Conservation (phyloP, 2,113 vertebrate genomes). For the Pituophis catenifer region DNA sequence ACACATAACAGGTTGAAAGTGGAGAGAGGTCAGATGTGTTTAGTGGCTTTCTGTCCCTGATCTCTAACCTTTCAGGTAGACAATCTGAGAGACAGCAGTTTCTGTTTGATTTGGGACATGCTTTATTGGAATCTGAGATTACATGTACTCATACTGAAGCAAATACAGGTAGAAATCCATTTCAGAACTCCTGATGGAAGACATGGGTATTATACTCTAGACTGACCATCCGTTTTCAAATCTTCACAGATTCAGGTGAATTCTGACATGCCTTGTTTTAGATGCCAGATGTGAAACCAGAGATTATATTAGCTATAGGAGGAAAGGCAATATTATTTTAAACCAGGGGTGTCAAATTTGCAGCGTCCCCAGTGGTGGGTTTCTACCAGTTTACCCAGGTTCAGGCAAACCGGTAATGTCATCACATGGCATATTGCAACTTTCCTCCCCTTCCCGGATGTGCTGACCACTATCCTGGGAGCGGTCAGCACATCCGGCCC, state of each 20-base stretch:
- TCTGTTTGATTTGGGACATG: not conserved
- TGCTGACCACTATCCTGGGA: too few relatives aligned
- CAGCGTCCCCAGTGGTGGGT: too few relatives aligned
- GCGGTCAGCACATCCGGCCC: too few relatives aligned
- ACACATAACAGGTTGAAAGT: not conserved
- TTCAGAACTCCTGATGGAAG: not conserved
- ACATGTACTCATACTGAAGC: not conserved
- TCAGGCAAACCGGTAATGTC: too few relatives aligned
- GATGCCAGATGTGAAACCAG: not conserved
- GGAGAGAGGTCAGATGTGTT: not conserved
- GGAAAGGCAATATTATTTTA: not conserved
- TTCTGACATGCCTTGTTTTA: not conserved
- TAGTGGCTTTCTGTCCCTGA: not conserved
- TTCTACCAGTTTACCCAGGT: too few relatives aligned
- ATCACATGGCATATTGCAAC: too few relatives aligned
- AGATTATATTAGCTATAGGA: not conserved
- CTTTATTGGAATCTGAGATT: not conserved
- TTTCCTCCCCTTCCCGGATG: too few relatives aligned
- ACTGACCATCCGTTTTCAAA: not conserved
- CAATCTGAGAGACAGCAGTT: not conserved
- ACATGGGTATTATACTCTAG: not conserved
- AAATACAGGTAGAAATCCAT: not conserved
- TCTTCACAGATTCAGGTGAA: not conserved
- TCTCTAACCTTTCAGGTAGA: not conserved
- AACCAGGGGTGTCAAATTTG: not conserved